Evolutionary conservation across 1,140 invertebrate species (phyloP).

Genomic region (Sitophilus oryzae): DNA sequence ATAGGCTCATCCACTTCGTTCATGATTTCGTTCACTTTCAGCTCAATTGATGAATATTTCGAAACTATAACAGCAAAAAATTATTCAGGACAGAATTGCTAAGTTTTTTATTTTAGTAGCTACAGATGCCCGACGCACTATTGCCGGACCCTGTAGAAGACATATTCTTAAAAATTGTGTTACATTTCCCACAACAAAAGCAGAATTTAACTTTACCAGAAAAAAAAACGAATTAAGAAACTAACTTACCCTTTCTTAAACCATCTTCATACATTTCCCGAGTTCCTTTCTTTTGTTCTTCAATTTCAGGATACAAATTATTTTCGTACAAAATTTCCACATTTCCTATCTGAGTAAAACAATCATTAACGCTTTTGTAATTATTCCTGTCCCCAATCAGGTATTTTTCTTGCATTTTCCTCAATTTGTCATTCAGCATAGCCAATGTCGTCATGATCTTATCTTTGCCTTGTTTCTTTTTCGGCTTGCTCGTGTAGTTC

Average conservation of each 20-base stretch:
- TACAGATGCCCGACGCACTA: too few species aligned
- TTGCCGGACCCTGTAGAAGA: too few species aligned
- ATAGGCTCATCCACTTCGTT: slow-evolving; percentile 10
- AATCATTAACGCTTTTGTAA: slow-evolving; percentile 26
- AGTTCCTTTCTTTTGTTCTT: not conserved
- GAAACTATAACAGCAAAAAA: slow-evolving; percentile 3
- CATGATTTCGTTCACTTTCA: slow-evolving; percentile 5
- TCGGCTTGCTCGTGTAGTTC: not conserved
- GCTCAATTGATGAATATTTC: not conserved
- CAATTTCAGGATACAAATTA: slow-evolving; percentile 13
- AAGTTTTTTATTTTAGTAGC: too few species aligned
- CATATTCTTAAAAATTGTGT: too few species aligned
- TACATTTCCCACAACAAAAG: too few species aligned
- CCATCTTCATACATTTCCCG: not conserved
- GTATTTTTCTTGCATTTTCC: slow-evolving; percentile 27
- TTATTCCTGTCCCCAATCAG: slow-evolving; percentile 21
- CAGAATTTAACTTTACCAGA: too few species aligned
- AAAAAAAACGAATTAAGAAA: too few species aligned
- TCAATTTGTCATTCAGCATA: slow-evolving; percentile 13
- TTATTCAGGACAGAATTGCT: too few species aligned
- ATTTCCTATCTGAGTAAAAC: slow-evolving; percentile 18
- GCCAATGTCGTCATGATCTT: slow-evolving; percentile 7
- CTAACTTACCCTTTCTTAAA: not conserved
- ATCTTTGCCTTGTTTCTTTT: not conserved
- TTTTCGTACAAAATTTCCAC: slow-evolving; percentile 25